Base-by-base conservation (phyloP, 2,888 invertebrate genomes). In the Pterostichus niger region DNA sequence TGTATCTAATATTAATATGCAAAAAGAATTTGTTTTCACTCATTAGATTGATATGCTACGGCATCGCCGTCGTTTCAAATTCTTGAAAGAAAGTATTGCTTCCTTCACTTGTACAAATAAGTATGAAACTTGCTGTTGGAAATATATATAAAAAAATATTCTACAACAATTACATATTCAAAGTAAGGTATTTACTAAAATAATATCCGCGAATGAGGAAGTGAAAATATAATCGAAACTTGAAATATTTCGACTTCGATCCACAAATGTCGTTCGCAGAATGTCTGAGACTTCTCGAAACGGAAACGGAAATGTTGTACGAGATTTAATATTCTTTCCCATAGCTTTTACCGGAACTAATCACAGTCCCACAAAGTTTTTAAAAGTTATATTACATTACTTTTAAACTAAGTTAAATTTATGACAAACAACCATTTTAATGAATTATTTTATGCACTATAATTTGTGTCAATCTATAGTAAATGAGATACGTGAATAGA, bases 341-440 rank as follows among this genome's bases (percentile, higher is more conserved):
- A 64, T 64, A 64, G 64, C 33, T 64, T 64, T 64, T 64, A 64
- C 64, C 64, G 64, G 64, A 64, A 64, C 64, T 64, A 64, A 64
- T 64, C 64, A 64, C 64, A 64, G 64, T 64, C 35, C 64, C 4
- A 33, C 64, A 64, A 64, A 64, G 35, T 64, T 64, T 64, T 64
- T 64, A 35, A 64, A 64, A 64, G 33, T 64, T 64, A 64, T 64
- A 64, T 64, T 64, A 33, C 64, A 64, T 64, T 64, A 64, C n/a
- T 64, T 64, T 13, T 1, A 6, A 64, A 64, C 35, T 64, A 64
- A 64, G 64, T 64, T 64, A 35, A 64, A 64, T 35, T 15, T 33
- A 33, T 31, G 35, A 35, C 64, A 33, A 64, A 64, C 64, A 64
- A 64, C 64, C 35, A 64, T 64, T 64, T 64, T 64, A 64, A 64